Evolutionary conservation across 2,888 invertebrate genomes (phyloP).

Genomic region (Ornithoptera priamus): DNA sequence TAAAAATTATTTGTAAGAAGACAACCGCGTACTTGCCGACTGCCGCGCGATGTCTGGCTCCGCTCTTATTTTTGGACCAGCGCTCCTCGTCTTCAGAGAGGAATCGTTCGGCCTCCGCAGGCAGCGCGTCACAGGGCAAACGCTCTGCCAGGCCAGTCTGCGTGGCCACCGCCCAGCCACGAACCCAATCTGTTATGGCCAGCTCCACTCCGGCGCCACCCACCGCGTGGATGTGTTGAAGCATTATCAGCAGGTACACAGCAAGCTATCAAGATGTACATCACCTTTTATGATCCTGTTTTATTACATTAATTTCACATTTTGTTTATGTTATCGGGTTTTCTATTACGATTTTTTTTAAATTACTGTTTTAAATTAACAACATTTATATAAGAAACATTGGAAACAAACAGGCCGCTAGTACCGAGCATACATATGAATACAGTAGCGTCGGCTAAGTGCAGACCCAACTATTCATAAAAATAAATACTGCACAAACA

Average conservation of each 20-base stretch:
- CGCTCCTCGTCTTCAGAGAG: constrained; percentile 49
- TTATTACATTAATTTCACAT: too few species aligned
- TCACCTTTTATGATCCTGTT: too few species aligned
- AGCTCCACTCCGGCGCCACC: constrained; percentile 51
- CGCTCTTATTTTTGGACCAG: constrained; percentile 41
- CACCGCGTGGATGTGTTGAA: constrained; percentile 55
- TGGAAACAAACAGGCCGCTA: too few species aligned
- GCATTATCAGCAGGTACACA: constrained; percentile 61
- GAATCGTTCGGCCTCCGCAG: constrained; percentile 45
- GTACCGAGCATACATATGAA: too few species aligned
- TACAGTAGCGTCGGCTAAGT: too few species aligned
- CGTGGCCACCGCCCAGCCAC: constrained; percentile 64
- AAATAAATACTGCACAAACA: too few species aligned
- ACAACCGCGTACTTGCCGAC: constrained; percentile 42
- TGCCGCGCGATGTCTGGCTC: constrained; percentile 34
- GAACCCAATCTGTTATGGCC: constrained; percentile 70
- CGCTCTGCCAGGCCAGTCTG: constrained; percentile 50
- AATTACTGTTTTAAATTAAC: too few species aligned
- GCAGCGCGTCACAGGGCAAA: constrained; percentile 37
- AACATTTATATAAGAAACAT: too few species aligned
- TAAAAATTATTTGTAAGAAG: not conserved
- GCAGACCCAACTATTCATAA: too few species aligned
- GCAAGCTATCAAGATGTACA: constrained; percentile 48
- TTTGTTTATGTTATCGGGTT: too few species aligned
- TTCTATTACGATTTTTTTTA: too few species aligned